phyloP scores from a whole-genome alignment of 2,888 invertebrate genomes.

The Cremastobaeus sp. region DNA sequence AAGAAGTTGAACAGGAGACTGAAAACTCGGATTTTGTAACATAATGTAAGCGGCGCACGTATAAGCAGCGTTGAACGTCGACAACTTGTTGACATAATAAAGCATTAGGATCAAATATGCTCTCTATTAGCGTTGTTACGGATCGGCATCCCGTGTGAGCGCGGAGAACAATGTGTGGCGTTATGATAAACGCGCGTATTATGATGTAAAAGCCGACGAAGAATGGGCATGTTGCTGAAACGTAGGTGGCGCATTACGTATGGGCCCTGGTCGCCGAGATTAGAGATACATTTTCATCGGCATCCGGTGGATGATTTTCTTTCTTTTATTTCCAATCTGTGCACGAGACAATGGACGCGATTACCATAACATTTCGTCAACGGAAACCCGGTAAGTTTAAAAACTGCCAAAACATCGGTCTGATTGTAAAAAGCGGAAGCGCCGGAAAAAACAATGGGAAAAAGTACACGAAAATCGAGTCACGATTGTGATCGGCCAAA shows the following conservation, averaged over 20 bases:
- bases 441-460: not conserved
- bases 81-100: conserved; percentile 24
- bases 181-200: conserved; percentile 60
- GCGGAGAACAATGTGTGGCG: conserved; percentile 66
- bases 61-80: conserved; percentile 36
- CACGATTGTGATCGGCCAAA: conserved; percentile 14
- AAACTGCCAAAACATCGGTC: not conserved
- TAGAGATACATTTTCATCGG: no score
- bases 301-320: no score
- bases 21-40: no score
- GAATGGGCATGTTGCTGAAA: not conserved
- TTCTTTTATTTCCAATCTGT: no score
- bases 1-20: no score
- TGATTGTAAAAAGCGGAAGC: not conserved
- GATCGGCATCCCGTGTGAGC: conserved; percentile 71
- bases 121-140: conserved; percentile 67
- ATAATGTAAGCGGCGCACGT: no score
- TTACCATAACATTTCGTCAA: not conserved
- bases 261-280: conserved; percentile 18
- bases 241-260: conserved; percentile 49
- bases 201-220: conserved; percentile 57
- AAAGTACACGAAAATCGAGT: not conserved
- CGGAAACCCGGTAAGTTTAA: not conserved
- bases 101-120: conserved; percentile 29
- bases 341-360: no score